phyloP scores from a whole-genome alignment of 1,140 invertebrate genomes.

The Nasonia giraulti region DNA sequence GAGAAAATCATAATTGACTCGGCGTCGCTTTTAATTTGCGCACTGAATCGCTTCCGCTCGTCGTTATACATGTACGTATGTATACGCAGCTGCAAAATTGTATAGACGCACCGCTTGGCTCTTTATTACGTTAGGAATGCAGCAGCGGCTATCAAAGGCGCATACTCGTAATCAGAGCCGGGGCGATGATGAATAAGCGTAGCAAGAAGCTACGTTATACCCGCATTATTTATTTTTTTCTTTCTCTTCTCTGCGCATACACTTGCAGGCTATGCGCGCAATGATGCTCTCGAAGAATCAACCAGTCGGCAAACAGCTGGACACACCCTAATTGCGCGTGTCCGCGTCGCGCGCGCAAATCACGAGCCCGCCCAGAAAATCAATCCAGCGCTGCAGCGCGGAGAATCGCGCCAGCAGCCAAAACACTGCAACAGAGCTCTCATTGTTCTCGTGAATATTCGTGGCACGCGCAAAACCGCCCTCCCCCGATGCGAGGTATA shows the following conservation, averaged over 20 bases:
- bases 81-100: no score
- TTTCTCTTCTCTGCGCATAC: no score
- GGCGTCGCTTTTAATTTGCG: neutral
- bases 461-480: neutral
- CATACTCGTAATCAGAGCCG: no score
- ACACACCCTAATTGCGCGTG: neutral
- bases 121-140: neutral
- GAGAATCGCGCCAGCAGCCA: neutral
- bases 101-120: neutral
- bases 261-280: no score
- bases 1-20: conserved; percentile 11
- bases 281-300: no score
- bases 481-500: neutral
- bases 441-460: neutral
- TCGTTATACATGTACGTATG: neutral
- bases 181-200: no score
- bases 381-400: neutral
- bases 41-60: neutral
- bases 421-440: neutral
- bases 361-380: neutral
- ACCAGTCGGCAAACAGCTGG: neutral
- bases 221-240: no score
- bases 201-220: no score
- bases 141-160: neutral
- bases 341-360: neutral